Evolutionary conservation across 2,797 vertebrate species (phyloP).

Genomic region (Acrossocheilus wenchowensis): DNA sequence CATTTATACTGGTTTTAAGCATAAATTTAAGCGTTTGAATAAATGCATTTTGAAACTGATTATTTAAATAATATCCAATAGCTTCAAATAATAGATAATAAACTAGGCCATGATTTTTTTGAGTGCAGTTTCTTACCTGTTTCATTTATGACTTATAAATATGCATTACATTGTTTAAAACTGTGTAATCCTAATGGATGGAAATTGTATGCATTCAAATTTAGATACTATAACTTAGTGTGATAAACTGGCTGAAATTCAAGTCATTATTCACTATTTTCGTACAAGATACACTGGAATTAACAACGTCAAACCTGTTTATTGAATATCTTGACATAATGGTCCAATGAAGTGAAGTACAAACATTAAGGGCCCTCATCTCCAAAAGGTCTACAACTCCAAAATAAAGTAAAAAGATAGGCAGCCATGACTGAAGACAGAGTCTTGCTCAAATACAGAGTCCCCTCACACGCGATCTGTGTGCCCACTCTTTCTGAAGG

Average conservation of each 20-base stretch:
- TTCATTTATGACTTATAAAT: background rate
- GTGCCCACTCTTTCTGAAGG: conserved; percentile 68
- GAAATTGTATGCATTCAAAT: background rate
- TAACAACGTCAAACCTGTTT: background rate
- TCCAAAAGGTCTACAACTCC: background rate
- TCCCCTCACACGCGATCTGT: conserved; percentile 22
- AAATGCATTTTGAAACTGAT: background rate
- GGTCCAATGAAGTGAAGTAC: background rate
- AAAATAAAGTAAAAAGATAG: background rate
- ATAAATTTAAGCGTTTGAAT: background rate
- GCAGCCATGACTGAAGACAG: background rate
- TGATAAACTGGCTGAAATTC: background rate
- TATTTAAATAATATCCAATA: background rate
- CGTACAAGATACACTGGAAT: background rate
- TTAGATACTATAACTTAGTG: background rate
- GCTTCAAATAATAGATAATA: background rate
- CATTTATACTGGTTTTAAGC: background rate
- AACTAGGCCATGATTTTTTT: background rate
- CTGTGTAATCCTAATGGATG: background rate
- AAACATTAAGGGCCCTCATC: background rate
- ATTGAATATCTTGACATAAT: background rate
- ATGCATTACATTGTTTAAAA: background rate
- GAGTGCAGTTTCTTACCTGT: background rate
- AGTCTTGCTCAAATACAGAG: conserved; percentile 15
- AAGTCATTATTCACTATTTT: background rate